phyloP scores from a whole-genome alignment of 35 echinoderm and acorn worm species.

The Apostichopus parvimensis region DNA sequence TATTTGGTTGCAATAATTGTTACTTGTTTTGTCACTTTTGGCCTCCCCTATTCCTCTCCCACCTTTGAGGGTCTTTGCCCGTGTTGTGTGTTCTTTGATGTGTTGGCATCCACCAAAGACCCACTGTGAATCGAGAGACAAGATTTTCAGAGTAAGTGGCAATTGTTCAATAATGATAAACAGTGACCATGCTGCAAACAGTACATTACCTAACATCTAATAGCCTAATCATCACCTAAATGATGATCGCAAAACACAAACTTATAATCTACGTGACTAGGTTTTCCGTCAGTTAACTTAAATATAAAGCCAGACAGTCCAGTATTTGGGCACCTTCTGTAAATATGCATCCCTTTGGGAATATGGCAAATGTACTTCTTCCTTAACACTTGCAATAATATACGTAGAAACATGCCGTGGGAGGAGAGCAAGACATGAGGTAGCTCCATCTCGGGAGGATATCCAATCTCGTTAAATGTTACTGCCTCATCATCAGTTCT shows the following conservation, averaged over 20 bases:
- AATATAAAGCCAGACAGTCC: neutral
- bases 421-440: neutral
- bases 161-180: too few relatives aligned
- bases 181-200: too few relatives aligned
- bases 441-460: neutral
- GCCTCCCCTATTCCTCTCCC: too few relatives aligned
- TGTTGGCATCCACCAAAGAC: too few relatives aligned
- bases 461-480: neutral
- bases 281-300: neutral
- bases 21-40: too few relatives aligned
- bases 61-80: too few relatives aligned
- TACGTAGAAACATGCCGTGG: neutral
- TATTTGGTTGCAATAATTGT: too few relatives aligned
- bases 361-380: neutral
- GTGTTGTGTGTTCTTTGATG: too few relatives aligned
- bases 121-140: too few relatives aligned
- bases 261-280: neutral
- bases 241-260: constrained; percentile 6
- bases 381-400: constrained; percentile 4
- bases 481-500: neutral
- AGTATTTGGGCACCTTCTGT: neutral
- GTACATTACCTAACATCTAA: neutral
- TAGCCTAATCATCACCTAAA: neutral
- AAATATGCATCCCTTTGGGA: neutral
- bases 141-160: too few relatives aligned